Percentiles rank a stretch among this genome's conserved stretches.
Conservation (phyloP, 2,113 vertebrate genomes). For the Callorhinus ursinus region DNA sequence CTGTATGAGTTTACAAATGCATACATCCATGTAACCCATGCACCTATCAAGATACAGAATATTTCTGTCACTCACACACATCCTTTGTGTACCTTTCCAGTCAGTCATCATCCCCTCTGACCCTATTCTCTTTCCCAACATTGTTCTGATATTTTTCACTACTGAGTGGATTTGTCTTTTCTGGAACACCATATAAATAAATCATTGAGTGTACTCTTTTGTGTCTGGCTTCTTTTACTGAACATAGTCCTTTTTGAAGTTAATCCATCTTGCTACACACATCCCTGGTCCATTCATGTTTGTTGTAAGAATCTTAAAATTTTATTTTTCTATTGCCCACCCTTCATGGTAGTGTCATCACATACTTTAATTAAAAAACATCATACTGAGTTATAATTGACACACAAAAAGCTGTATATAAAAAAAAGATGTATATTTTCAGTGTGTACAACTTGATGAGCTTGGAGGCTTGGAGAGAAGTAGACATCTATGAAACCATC, state of each 20-base stretch:
- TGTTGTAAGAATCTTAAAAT: background rate
- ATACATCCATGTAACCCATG: background rate
- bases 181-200: background rate
- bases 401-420: background rate
- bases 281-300: background rate
- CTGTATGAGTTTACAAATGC: background rate
- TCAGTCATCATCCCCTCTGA: background rate
- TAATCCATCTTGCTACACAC: background rate
- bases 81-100: fast-evolving
- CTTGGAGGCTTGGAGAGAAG: background rate
- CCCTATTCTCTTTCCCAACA: background rate
- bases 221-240: background rate
- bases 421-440: background rate
- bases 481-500: background rate
- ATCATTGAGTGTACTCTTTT: background rate
- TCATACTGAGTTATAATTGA: background rate
- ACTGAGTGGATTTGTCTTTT: background rate
- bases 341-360: background rate
- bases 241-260: background rate
- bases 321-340: background rate
- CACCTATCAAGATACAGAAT: background rate
- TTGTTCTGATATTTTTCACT: background rate
- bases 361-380: background rate
- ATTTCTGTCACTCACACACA: background rate
- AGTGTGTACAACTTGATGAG: background rate